Evolutionary conservation across 2,797 vertebrate species (phyloP).

Genomic region (Rhinophrynus dorsalis): DNA sequence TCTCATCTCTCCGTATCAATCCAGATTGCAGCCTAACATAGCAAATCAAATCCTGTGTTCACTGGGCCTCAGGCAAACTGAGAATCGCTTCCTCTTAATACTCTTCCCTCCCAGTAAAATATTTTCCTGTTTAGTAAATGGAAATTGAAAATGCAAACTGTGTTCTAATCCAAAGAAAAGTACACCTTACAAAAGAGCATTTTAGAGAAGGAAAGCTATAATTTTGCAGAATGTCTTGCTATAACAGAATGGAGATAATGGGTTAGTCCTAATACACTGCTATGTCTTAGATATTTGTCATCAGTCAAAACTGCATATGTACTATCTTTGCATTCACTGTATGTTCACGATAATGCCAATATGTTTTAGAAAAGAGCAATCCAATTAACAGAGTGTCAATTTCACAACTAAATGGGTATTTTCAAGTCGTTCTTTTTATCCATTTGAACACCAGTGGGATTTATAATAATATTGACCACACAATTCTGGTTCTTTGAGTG

Average conservation of each 20-base stretch:
- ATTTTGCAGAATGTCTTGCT: slow-evolving; percentile 22
- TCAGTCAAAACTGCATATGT: slow-evolving; percentile 12
- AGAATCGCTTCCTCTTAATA: slow-evolving; percentile 80
- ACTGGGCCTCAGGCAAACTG: slow-evolving; percentile 68
- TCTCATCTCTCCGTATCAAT: slow-evolving; percentile 83
- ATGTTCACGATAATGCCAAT: slow-evolving; percentile 7
- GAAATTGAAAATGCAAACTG: slow-evolving; percentile 77
- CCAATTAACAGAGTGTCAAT: not conserved
- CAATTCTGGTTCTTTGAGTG: too few species aligned
- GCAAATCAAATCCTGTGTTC: slow-evolving; percentile 83
- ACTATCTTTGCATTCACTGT: slow-evolving; percentile 5
- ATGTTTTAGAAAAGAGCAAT: not conserved
- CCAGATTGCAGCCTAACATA: slow-evolving; percentile 79
- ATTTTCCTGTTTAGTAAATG: slow-evolving; percentile 81
- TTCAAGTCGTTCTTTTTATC: too few species aligned
- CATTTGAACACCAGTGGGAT: too few species aligned
- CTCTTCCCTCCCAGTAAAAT: slow-evolving; percentile 75
- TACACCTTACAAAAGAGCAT: slow-evolving; percentile 56
- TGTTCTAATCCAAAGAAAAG: slow-evolving; percentile 70
- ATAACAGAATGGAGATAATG: slow-evolving; percentile 17
- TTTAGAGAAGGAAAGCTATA: slow-evolving; percentile 44
- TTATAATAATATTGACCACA: too few species aligned
- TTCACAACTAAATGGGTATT: too few species aligned
- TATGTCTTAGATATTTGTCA: slow-evolving; percentile 26
- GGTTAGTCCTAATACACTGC: slow-evolving; percentile 14